phyloP scores from a whole-genome alignment of 2,888 invertebrate genomes.

The Eretmocerus hayati region DNA sequence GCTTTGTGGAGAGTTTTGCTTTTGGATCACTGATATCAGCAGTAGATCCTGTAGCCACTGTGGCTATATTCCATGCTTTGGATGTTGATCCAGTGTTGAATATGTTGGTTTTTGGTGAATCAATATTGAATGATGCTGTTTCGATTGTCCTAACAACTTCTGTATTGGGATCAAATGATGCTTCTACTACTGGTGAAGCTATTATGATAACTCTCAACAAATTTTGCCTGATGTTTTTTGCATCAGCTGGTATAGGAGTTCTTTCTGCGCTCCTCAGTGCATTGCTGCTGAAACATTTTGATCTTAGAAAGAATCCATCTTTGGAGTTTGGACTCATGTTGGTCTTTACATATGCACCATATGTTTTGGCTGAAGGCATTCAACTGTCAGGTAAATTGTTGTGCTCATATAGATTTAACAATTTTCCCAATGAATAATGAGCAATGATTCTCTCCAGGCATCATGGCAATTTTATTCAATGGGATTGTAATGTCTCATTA shows the following conservation, averaged over 20 bases:
- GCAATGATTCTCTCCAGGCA: constrained; percentile 58
- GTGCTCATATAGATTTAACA: neutral
- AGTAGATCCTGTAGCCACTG: constrained; percentile 97
- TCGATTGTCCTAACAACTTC: constrained; percentile 95
- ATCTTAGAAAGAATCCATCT: constrained; percentile 93
- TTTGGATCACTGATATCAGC: constrained; percentile 98
- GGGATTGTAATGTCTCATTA: constrained; percentile 99
- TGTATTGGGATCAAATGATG: constrained; percentile 64
- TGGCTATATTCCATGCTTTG: constrained; percentile 96
- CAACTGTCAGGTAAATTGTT: constrained; percentile 70
- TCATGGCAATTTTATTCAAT: constrained; percentile 98
- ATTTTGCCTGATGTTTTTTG: constrained; percentile 97
- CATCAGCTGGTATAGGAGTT: constrained; percentile 94
- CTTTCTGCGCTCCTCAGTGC: constrained; percentile 91
- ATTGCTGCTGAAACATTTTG: constrained; percentile 87
- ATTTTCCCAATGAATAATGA: constrained; percentile 1
- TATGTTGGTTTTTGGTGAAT: constrained; percentile 98
- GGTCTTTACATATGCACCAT: constrained; percentile 97
- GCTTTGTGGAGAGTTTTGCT: constrained; percentile 95
- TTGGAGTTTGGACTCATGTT: constrained; percentile 98
- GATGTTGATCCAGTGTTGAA: constrained; percentile 96
- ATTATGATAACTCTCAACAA: constrained; percentile 80
- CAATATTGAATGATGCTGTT: constrained; percentile 95
- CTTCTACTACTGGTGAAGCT: constrained; percentile 71
- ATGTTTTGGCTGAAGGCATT: constrained; percentile 94